These are phyloP conservation scores for Pseudanteris insignis DNA, from an alignment of 2,888 invertebrate genomes.

Conservation along the genomic window DNA sequence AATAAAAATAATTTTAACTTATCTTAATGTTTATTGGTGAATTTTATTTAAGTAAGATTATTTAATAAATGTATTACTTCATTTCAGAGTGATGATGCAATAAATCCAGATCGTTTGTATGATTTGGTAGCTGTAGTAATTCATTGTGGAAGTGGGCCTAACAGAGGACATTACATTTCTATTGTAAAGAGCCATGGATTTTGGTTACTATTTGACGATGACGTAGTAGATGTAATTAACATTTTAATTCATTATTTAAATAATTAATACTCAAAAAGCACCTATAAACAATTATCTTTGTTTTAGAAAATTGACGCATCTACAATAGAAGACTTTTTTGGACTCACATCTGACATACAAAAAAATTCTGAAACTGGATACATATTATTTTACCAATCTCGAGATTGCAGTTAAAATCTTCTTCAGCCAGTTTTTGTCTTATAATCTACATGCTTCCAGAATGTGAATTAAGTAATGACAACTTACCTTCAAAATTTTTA, in stretches of 20 bases:
- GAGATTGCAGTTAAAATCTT: conserved; percentile 72
- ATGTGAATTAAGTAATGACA: conserved; percentile 23
- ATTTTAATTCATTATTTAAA: neutral
- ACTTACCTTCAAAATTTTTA: conserved; percentile 28
- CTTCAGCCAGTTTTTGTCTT: conserved; percentile 14
- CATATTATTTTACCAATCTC: conserved; percentile 98
- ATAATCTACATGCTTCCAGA: conserved; percentile 42
- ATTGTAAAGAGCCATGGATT: conserved; percentile 91
- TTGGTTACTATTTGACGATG: conserved; percentile 99
- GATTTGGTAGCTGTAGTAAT: conserved; percentile 99
- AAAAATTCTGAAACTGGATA: conserved; percentile 99
- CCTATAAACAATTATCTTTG: neutral
- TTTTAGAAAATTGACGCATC: conserved; percentile 98
- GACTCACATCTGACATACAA: conserved; percentile 97
- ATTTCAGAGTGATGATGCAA: conserved; percentile 90
- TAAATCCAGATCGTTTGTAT: conserved; percentile 97
- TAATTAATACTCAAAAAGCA: too few relatives aligned
- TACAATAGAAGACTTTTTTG: conserved; percentile 99
- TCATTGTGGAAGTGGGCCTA: conserved; percentile 96
- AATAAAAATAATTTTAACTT: too few relatives aligned
- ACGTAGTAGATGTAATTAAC: conserved; percentile 95
- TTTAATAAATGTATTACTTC: too few relatives aligned
- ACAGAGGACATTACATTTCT: conserved; percentile 99
- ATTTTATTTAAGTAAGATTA: too few relatives aligned
- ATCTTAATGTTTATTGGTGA: too few relatives aligned